A percentile compares a stretch with the other conserved stretches of the same genome.
These are phyloP conservation scores for Ceyx cyanopectus DNA, from an alignment of 2,113 vertebrate genomes.

Conservation along the genomic window DNA sequence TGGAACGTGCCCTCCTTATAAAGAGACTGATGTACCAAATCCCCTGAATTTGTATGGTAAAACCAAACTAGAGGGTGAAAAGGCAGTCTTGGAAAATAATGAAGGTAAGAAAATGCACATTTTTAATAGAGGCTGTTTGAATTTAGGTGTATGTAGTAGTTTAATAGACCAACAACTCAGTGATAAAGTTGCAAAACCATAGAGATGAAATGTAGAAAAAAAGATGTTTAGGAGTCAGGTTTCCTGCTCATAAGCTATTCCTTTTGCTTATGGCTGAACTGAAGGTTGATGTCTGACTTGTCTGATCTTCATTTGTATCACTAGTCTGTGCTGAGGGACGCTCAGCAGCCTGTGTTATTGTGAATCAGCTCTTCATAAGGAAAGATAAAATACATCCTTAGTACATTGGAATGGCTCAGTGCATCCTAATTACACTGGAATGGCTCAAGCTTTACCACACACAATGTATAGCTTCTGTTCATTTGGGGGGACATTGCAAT, in stretches of 20 bases:
- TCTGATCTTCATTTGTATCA: neutral
- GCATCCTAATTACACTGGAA: rapidly evolving
- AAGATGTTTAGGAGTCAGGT: neutral
- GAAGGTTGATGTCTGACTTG: neutral
- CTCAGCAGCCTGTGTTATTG: neutral
- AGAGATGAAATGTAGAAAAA: neutral
- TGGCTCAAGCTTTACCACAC: neutral
- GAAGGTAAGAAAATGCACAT: conserved; percentile 78
- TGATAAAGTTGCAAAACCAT: neutral
- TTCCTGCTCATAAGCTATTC: neutral
- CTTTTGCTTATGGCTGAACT: neutral
- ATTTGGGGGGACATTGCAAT: neutral
- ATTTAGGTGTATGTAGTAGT: neutral
- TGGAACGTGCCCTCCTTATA: conserved; percentile 92
- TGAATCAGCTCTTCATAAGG: neutral
- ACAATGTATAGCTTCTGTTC: neutral
- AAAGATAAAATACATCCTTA: neutral
- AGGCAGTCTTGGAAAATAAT: conserved; percentile 86
- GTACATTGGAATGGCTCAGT: neutral
- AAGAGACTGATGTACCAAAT: conserved; percentile 88
- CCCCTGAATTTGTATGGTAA: conserved; percentile 93
- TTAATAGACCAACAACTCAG: neutral
- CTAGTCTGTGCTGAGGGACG: neutral
- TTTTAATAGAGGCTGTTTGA: neutral
- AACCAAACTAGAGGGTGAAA: conserved; percentile 93